Evolutionary conservation across 2,113 vertebrate species (phyloP).

Genomic region (Muscicapa adusta): DNA sequence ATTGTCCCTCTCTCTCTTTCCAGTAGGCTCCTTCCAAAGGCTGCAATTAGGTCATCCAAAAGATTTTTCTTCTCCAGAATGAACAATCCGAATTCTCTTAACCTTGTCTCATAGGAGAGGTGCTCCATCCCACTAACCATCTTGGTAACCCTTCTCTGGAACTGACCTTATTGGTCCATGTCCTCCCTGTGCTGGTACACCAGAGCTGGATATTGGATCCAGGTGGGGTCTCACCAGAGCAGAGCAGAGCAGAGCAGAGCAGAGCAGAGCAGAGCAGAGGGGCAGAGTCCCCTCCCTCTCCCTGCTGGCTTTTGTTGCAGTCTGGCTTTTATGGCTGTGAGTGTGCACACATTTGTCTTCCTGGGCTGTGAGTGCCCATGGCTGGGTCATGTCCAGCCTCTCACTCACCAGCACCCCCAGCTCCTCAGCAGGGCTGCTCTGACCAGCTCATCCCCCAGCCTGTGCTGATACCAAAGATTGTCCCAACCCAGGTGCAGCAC

Average conservation of each 20-base stretch:
- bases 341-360: accelerated
- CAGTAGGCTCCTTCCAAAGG: not conserved
- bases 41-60: not conserved
- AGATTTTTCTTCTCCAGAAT: not conserved
- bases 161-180: accelerated
- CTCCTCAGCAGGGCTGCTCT: not conserved
- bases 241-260: not conserved
- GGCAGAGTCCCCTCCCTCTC: not conserved
- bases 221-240: not conserved
- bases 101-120: not conserved
- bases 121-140: not conserved
- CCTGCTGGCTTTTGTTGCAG: not conserved
- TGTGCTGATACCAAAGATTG: accelerated
- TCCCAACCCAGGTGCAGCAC: no score
- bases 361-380: accelerated
- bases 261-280: not conserved
- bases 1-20: not conserved
- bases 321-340: no score
- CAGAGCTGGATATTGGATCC: not conserved
- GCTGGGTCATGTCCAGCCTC: not conserved
- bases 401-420: not conserved
- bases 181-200: not conserved
- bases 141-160: not conserved
- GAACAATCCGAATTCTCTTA: not conserved
- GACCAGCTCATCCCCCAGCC: no score